Base-by-base conservation (phyloP, 2,888 invertebrate genomes). In the Dynastes tityus region DNA sequence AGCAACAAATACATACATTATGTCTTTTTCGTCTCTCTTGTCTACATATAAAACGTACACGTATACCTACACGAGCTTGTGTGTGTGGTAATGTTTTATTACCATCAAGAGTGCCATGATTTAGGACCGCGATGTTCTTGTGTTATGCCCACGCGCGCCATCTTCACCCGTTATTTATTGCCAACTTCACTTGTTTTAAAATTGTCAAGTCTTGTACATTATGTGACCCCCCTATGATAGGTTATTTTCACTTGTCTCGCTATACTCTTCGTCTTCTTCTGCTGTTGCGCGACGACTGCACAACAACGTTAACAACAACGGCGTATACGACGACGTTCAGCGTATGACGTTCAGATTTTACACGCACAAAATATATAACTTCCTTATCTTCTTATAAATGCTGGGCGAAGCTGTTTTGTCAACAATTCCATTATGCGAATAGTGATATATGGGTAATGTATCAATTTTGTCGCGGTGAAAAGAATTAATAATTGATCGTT, bases 101-200 rank as follows among this genome's bases (percentile, higher is more conserved):
- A 85, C 84, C 85, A 84, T 86, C 83, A 83, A 85, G 86, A 84
- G 86, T 86, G 85, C 86, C 87, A 87, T 88, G 88, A 88, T 88
- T 88, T 88, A 88, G 86, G 83, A 85, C 87, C 85, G 85, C 87
- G 85, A 87, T 86, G 87, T 85, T 87, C 87, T 86, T 87, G 87
- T 88, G 88, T 88, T 88, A 87, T 83, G 86, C 88, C 88, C 88
- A 88, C 88, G 88, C 88, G 86, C 84, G 85, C 87, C 88, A 88
- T 88, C 88, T 87, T 87, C 87, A 83, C 86, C 81, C 84, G 83
- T 88, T 88, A 88, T 88, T 88, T 88, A 88, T 87, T 85, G 85
- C 86, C 85, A 84, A 85, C 85, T 86, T 85, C 83, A 84, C 84
- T 86, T 86, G 87, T 87, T 88, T 87, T 86, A 86, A 87, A 87